These are phyloP conservation scores for Pangasius sanitwongsei DNA, from an alignment of 2,797 vertebrate genomes.

Conservation along the genomic window DNA sequence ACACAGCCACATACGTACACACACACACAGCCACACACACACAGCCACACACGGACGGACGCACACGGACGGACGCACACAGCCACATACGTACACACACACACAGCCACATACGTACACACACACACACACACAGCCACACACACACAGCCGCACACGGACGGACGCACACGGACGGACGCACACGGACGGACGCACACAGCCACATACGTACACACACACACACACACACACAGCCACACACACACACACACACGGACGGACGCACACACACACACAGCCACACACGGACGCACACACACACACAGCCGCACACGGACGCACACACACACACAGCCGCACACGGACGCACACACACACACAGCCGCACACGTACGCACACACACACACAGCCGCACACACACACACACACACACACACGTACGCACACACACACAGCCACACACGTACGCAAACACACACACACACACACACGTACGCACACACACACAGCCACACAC, in stretches of 20 bases:
- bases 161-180: constrained; percentile 77
- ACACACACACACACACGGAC: constrained; percentile 54
- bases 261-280: constrained; percentile 65
- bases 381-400: constrained; percentile 56
- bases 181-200: constrained; percentile 60
- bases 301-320: constrained; percentile 49
- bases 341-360: constrained; percentile 17
- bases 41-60: constrained; percentile 14
- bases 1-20: neutral
- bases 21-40: constrained; percentile 66
- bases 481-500: constrained; percentile 52
- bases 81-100: constrained; percentile 24
- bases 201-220: constrained; percentile 75
- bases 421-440: neutral
- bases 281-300: too few species aligned
- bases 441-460: too few species aligned
- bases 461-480: too few species aligned
- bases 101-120: constrained; percentile 59
- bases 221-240: constrained; percentile 80
- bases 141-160: too few species aligned
- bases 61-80: constrained; percentile 32
- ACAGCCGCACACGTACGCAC: constrained; percentile 35
- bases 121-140: constrained; percentile 37
- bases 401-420: constrained; percentile 38
- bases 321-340: neutral